phyloP scores from a whole-genome alignment of 1,140 invertebrate species.

The Orchestia grillus region DNA sequence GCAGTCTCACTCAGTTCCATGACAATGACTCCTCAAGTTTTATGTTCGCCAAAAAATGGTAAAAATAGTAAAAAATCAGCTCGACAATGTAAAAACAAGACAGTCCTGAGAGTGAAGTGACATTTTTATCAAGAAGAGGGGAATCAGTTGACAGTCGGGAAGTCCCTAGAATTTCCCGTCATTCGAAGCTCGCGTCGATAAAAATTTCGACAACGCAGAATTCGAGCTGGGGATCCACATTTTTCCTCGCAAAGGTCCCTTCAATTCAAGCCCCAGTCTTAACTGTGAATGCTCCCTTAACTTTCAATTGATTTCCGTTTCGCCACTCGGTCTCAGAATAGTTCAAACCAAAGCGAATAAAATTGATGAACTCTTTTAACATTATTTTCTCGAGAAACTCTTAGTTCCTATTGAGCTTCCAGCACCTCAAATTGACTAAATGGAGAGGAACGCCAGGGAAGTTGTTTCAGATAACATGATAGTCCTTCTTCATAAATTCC shows the following conservation, averaged over 20 bases:
- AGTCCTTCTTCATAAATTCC: not conserved
- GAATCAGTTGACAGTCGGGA: slow-evolving; percentile 37
- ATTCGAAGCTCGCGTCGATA: slow-evolving; percentile 41
- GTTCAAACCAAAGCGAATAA: slow-evolving; percentile 13
- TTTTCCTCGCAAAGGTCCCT: slow-evolving; percentile 22
- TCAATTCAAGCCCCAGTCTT: slow-evolving; percentile 49
- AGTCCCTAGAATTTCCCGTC: slow-evolving; percentile 37
- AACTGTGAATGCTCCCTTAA: slow-evolving; percentile 37
- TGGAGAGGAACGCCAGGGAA: not conserved
- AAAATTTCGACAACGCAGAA: slow-evolving; percentile 50
- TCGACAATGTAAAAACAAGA: slow-evolving; percentile 21
- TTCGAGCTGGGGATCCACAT: slow-evolving; percentile 41
- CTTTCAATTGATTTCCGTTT: slow-evolving; percentile 48
- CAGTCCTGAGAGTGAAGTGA: slow-evolving; percentile 11
- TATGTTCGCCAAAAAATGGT: not conserved
- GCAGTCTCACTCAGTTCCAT: not conserved
- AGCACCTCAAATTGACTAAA: not conserved
- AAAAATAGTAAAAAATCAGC: not conserved
- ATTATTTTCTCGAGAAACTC: not conserved
- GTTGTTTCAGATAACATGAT: not conserved
- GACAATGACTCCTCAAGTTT: not conserved
- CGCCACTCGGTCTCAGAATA: slow-evolving; percentile 21
- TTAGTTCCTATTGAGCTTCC: not conserved
- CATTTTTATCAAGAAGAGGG: slow-evolving; percentile 25
- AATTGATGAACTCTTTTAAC: slow-evolving; percentile 22